Evolutionary conservation across 1,140 invertebrate genomes (phyloP).

Genomic region (Euwallacea fornicatus): DNA sequence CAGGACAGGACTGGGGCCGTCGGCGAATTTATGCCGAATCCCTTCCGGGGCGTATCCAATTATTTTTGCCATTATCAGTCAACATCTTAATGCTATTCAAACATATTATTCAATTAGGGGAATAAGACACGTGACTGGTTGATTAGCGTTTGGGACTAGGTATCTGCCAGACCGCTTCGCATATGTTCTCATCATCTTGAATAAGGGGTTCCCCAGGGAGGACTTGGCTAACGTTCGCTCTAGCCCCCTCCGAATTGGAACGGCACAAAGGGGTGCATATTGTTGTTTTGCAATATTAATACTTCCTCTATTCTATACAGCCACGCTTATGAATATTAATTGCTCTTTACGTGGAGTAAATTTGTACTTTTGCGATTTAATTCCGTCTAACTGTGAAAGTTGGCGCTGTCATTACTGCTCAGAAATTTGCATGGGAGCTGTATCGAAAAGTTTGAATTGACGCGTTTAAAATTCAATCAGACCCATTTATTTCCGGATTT

Average conservation of each 20-base stretch:
- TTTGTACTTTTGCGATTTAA: too few species aligned
- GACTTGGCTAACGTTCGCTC: background rate
- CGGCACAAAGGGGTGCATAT: too few species aligned
- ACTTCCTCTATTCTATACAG: too few species aligned
- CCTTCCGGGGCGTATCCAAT: slow-evolving; percentile 4
- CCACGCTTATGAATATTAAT: too few species aligned
- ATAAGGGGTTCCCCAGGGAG: slow-evolving; percentile 4
- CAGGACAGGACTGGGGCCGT: background rate
- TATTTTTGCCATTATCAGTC: slow-evolving; percentile 4
- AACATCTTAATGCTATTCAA: slow-evolving; percentile 19
- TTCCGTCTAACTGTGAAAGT: too few species aligned
- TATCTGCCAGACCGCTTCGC: slow-evolving; percentile 6
- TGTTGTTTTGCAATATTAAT: too few species aligned
- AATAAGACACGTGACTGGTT: slow-evolving; percentile 19
- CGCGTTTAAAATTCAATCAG: slow-evolving; percentile 1
- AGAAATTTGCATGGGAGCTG: slow-evolving; percentile 1
- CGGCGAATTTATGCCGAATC: background rate
- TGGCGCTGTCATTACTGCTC: too few species aligned
- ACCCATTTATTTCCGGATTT: slow-evolving; percentile 3
- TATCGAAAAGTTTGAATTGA: slow-evolving; percentile 3
- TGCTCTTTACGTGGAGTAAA: too few species aligned
- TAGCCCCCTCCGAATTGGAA: too few species aligned
- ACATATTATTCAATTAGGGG: slow-evolving; percentile 19
- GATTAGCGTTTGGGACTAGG: slow-evolving; percentile 7
- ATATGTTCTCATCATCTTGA: slow-evolving; percentile 22